These are phyloP conservation scores for Apocrypta bakeri DNA, from an alignment of 1,140 invertebrate genomes.

Conservation along the genomic window DNA sequence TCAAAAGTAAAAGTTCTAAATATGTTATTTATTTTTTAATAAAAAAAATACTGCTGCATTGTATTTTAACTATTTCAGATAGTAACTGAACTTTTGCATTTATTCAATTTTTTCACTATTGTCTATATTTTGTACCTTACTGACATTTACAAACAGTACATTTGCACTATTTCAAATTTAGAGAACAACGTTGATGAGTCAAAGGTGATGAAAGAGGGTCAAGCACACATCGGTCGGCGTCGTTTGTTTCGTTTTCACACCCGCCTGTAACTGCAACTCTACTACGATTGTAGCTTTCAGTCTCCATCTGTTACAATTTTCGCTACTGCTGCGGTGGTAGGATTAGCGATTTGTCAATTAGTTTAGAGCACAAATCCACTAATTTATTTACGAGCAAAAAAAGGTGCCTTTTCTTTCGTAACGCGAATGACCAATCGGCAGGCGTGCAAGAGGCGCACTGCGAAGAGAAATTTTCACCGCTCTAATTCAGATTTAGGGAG, in stretches of 20 bases:
- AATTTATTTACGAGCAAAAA: conserved; percentile 57
- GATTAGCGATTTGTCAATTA: conserved; percentile 62
- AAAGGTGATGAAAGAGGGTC: too few species aligned
- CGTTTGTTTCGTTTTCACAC: not conserved
- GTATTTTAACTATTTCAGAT: too few species aligned
- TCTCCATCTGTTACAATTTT: conserved; percentile 58
- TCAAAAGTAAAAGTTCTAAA: too few species aligned
- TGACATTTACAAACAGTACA: too few species aligned
- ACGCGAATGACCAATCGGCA: not conserved
- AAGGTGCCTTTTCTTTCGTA: conserved; percentile 1
- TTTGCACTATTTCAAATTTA: too few species aligned
- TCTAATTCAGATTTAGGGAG: conserved; percentile 55
- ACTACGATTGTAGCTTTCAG: not conserved
- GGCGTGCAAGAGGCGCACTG: not conserved
- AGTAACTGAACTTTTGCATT: too few species aligned
- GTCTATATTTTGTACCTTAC: too few species aligned
- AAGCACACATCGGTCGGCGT: conserved; percentile 16
- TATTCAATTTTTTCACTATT: too few species aligned
- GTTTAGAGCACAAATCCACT: conserved; percentile 6
- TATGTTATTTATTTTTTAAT: too few species aligned
- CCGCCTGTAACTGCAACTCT: not conserved
- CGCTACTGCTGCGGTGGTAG: conserved; percentile 39
- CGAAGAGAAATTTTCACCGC: not conserved
- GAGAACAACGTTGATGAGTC: too few species aligned
- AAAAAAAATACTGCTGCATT: too few species aligned